Percentiles rank a stretch among this genome's conserved stretches.
phyloP scores from a whole-genome alignment of 2,888 invertebrate genomes.

The Tribolium freemani region DNA sequence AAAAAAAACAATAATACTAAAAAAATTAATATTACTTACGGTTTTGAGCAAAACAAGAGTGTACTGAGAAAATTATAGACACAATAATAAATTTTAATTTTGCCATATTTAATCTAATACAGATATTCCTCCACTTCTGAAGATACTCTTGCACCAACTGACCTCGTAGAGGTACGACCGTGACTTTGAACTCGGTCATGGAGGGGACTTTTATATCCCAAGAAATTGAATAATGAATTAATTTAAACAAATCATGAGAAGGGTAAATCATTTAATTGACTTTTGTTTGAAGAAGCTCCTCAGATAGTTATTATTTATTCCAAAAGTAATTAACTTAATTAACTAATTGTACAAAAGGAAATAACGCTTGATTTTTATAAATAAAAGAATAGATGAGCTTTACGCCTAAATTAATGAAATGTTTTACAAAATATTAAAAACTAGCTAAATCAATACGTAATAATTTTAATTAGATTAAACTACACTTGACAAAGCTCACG shows the following conservation, averaged over 20 bases:
- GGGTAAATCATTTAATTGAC: too few species aligned
- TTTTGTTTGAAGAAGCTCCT: too few species aligned
- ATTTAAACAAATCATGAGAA: background rate
- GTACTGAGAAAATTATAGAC: background rate
- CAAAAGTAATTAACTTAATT: too few species aligned
- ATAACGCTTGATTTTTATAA: too few species aligned
- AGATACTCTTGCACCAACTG: constrained; percentile 60
- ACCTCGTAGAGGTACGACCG: constrained; percentile 62
- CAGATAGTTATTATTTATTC: too few species aligned
- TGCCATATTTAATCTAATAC: constrained; percentile 7
- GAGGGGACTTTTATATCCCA: constrained; percentile 41
- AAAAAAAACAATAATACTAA: background rate
- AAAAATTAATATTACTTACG: constrained; percentile 44
- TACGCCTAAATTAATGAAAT: too few species aligned
- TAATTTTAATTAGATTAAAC: background rate
- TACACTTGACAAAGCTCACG: background rate
- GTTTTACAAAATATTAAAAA: too few species aligned
- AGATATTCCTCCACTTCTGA: constrained; percentile 43
- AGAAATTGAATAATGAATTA: constrained; percentile 16
- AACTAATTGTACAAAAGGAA: too few species aligned
- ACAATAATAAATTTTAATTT: background rate
- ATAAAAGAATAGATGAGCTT: too few species aligned
- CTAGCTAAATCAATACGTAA: too few species aligned
- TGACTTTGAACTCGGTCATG: constrained; percentile 59
- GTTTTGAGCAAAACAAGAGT: constrained; percentile 33